phyloP scores from a whole-genome alignment of 2,113 vertebrate genomes.

The Barbus barbus region DNA sequence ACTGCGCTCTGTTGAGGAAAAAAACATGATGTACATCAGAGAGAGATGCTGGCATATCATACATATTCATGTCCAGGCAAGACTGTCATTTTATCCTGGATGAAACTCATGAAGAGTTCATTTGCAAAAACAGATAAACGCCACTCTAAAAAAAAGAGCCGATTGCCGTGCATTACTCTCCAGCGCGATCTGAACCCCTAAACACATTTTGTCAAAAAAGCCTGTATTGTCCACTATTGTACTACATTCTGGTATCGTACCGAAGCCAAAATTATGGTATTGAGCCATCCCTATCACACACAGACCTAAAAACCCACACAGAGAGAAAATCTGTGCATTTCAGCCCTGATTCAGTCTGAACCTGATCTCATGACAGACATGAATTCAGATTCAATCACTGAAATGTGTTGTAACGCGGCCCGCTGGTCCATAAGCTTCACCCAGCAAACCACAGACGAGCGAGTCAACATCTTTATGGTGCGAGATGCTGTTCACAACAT shows the following conservation, averaged over 20 bases:
- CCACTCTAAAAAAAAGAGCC: too few relatives aligned
- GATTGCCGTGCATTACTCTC: too few relatives aligned
- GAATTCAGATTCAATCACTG: background rate
- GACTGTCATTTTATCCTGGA: background rate
- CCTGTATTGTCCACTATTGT: too few relatives aligned
- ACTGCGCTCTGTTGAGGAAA: slow-evolving; percentile 70
- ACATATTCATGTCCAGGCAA: background rate
- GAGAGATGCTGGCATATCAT: background rate
- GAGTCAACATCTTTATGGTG: background rate
- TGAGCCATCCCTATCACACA: background rate
- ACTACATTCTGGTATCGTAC: too few relatives aligned
- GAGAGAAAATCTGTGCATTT: background rate
- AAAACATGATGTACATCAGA: background rate
- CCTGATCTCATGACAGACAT: background rate
- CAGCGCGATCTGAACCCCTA: too few relatives aligned
- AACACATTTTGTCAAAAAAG: too few relatives aligned
- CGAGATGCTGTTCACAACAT: background rate
- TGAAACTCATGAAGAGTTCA: background rate
- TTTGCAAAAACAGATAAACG: too few relatives aligned
- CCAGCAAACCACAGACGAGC: background rate
- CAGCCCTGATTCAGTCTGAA: background rate
- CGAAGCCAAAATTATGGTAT: too few relatives aligned
- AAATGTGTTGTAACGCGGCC: background rate
- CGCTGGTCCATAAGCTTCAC: background rate
- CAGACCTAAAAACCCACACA: background rate